Evolutionary conservation across 2,797 vertebrate species (phyloP), one percentile per base, ranked within the genome.

Genomic region (Karalla daura): DNA sequence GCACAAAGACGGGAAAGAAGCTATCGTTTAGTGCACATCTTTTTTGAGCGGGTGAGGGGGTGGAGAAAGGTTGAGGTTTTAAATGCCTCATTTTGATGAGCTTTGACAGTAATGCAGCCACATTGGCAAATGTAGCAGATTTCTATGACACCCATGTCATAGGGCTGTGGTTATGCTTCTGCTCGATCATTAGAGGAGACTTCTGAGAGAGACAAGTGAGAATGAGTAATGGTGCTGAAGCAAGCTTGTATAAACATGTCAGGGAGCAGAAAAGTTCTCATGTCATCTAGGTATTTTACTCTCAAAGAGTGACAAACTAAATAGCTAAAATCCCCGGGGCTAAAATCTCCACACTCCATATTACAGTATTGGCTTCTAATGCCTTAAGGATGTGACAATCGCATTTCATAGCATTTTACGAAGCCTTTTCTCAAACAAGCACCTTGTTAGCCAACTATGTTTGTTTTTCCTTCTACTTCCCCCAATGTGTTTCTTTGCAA

Each of bases 91-190:
- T 85, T 88, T 80, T 92, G 88, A 92, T 86, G 77, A 82, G 82
- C 77, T 89, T 86, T 91, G 91, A 93, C 90, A 91, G 86, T 90
- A 91, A 93, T 89, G 84, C 89, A 83, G 80, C 91, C 89, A 84
- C 87, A 90, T 83, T 85, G 86, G 87, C 87, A 85, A 90, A 91
- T 80, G 74, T 77, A 84, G 84, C 88, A 89, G 83, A 91, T 91
- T 91, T 91, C 83, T 89, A 65, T 89, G 91, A 88, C 89, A 92
- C 77, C 69, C 87, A 71, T 88, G 85, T 86, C 86, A 92, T 80
- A 84, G 87, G 86, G 79, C 84, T 86, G 86, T 74, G 85, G 85
- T 86, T 89, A 78, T 85, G 87, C 89, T 80, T 86, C 80, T 85
- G 86, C 89, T 86, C 87, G 80, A 88, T 91, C 86, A 90, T 89